Evolutionary conservation across 2,113 vertebrate genomes (phyloP), one percentile per base, ranked within the genome.

Genomic region (Jacana jacana): DNA sequence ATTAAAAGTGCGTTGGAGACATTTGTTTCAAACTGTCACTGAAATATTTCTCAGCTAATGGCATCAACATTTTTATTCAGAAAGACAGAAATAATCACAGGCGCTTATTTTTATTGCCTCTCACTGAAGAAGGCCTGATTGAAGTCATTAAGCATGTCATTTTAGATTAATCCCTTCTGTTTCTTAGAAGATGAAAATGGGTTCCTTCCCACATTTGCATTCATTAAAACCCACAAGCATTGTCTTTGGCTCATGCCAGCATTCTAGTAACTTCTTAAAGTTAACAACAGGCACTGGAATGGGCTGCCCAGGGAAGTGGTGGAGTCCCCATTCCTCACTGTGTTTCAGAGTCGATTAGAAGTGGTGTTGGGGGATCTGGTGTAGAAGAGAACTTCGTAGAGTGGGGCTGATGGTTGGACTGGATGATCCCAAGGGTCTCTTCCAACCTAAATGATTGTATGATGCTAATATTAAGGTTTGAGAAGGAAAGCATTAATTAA

Each of bases 1-100:
- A 92, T 65, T 93, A 81, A 57, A 91, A 84, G 11, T 31, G 16
- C 54, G 86, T 84, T 86, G 69, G 35, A 87, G 80, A 84, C 33
- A 69, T 70, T 94, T 88, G 35, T 90, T 94, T 94, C 86, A 86
- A 93, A 81, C 57, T 90, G 40, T 76, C 69, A 75, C 39, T 69
- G 52, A 91, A 86, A 42, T 65, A 81, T 88, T 90, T 78, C 69
- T 91, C 78, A 84, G 73, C 31, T 89, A 92, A 84, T 75, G 69
- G 39, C 65, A 95, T 52, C 52, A 72, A 81, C 22, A 81, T 91
- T 96, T 96, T 90, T 78, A 94, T 83, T 84, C 64, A 91, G 52
- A 94, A 88, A 84, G 65, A 81, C 0, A 92, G 76, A 86, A 93
- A 75, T 88, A 84, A 83, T 68, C 72, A 37, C 42, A 90, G 52